Base-by-base conservation (phyloP, 2,113 vertebrate genomes). In the Castor canadensis region DNA sequence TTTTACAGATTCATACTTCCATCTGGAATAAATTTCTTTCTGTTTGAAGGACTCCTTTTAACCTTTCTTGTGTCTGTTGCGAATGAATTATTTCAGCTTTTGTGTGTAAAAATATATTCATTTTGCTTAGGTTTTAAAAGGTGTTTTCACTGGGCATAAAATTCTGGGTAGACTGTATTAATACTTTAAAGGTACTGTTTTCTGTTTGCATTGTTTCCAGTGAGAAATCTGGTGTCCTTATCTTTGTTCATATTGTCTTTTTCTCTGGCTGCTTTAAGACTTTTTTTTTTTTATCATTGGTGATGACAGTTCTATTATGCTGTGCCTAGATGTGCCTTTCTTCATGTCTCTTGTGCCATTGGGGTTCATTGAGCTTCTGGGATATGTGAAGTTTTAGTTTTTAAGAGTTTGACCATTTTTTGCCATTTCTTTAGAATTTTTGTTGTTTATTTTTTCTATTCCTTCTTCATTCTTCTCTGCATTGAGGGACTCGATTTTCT, bases 341-440 rank as follows among this genome's bases (percentile, higher is more conserved):
- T 87, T 72, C 52, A 26, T 52, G 2, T 72, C 24, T 83, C 26
- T 82, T 73, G 4, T 84, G 35, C 56, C 56, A 28, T 38, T 87
- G 62, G 40, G 16, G 8, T 49, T 82, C 35, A 58, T 58, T 95
- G 56, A 86, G 32, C 47, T 80, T 81, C 92, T 84, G 83, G n/a
- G 56, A 91, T 91, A 38, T 95, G 45, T 87, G 62, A 54, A 24
- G 12, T 83, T 87, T 87, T 72, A 19, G 35, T 84, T 91, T 90
- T 91, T 9, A 77, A 76, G 35, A 64, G 24, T 84, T 38, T 77
- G 72, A 83, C 40, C n/a, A 28, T 52, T 96, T 75, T 80, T 38
- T 67, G 17, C 1, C 56, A 38, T 71, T 43, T 62, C 9, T 67
- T 87, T 9, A 79, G 30, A 62, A n/a, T n/a, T n/a, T n/a, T n/a